Evolutionary conservation across 2,888 invertebrate species (phyloP), one percentile per base, ranked within the genome.

Genomic region (Hofmannophila pseudospretella): DNA sequence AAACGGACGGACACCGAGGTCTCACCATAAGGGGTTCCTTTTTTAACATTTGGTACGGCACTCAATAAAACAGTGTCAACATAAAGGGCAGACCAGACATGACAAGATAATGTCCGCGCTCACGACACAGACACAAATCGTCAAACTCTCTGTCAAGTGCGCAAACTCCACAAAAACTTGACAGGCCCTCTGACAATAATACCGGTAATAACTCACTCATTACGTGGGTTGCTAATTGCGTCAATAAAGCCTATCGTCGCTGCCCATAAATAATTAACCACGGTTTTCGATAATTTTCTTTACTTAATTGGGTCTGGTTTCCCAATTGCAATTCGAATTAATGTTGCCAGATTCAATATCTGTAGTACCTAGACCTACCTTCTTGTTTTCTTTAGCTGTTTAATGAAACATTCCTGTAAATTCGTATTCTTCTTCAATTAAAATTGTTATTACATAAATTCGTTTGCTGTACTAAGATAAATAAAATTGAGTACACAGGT

Each of bases 281-380:
- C 61, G 54, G 73, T 16, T 67, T 70, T 74, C 70, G 68, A 59
- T 67, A 67, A 72, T 77, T 72, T 71, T 49, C 77, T 70, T 67
- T 81, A 79, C 70, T 67, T 81, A 79, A 81, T 81, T 77, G 79
- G n/a, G 79, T 61, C 45, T 61, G 55, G 65, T 72, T 76, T 70
- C 63, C 52, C 59, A 76, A 76, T 70, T 68, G 58, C 8, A 38
- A 41, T 44, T 43, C 45, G 67, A 72, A 48, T 56, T n/a, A n/a
- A 60, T 61, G 62, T 53, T 56, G 63, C 61, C 58, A 41, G 22
- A n/a, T 16, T 16, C 5, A 16, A 16, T 16, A 5, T 16, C 3
- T n/a, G n/a, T n/a, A n/a, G n/a, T n/a, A n/a, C n/a, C n/a, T n/a
- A n/a, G n/a, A n/a, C n/a, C n/a, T n/a, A n/a, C n/a, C n/a, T n/a